Conservation (phyloP, 2,797 vertebrate genomes). For the Platalea minor region DNA sequence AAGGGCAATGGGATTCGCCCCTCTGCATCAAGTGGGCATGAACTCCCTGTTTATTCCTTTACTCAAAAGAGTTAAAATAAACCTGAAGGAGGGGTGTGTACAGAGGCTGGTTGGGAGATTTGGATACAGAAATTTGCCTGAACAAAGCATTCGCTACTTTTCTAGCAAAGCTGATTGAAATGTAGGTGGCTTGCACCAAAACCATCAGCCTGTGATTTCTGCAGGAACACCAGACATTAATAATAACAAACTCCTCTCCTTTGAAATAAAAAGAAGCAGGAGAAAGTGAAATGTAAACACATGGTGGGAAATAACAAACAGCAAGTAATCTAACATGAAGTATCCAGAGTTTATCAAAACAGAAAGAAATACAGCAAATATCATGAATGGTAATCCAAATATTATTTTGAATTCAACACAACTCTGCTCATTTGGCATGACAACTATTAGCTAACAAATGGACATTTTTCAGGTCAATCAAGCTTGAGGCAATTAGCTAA, state of each 20-base stretch:
- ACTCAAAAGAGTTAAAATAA: neutral
- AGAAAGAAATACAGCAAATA: neutral
- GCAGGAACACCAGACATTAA: fast-evolving
- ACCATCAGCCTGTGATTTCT: neutral
- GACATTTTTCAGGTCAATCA: neutral
- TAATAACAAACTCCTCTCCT: neutral
- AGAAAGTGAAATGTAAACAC: neutral
- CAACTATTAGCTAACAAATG: neutral
- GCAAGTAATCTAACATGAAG: neutral
- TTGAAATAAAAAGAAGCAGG: neutral
- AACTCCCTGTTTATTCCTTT: neutral
- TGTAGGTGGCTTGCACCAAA: neutral
- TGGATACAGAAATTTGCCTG: neutral
- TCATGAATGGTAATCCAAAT: neutral
- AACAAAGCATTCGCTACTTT: neutral
- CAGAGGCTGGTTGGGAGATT: neutral
- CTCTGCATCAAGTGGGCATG: neutral
- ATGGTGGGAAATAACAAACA: neutral
- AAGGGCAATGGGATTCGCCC: neutral
- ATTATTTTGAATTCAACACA: neutral
- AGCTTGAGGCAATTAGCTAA: neutral
- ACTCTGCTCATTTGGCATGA: neutral
- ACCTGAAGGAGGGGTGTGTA: neutral
- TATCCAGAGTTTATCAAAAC: neutral
- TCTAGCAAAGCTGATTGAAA: neutral